A percentile compares a stretch with the other conserved stretches of the same genome.
phyloP scores from a whole-genome alignment of 2,113 vertebrate genomes.

The Hippoglossus stenolepis region DNA sequence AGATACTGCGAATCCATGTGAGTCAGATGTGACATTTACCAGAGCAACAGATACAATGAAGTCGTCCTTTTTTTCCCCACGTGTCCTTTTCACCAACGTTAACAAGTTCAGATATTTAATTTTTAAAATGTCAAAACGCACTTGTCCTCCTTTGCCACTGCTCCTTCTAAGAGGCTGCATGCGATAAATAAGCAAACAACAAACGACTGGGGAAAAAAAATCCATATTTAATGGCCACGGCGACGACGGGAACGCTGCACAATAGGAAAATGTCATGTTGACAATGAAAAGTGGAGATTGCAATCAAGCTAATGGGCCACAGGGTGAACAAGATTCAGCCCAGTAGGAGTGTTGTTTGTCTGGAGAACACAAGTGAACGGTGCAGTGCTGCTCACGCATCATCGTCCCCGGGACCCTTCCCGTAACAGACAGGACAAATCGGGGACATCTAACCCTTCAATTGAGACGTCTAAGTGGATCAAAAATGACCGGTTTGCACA shows the following conservation, averaged over 20 bases:
- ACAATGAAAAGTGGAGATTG: slow-evolving; percentile 56
- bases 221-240: neutral
- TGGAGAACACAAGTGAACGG: slow-evolving; percentile 1
- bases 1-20: neutral
- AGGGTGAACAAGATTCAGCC: slow-evolving; percentile 20
- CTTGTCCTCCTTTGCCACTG: neutral
- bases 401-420: neutral
- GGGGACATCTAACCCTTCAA: neutral
- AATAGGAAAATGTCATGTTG: slow-evolving; percentile 34
- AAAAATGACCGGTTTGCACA: slow-evolving; percentile 2
- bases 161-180: neutral
- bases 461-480: neutral
- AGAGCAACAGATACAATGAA: neutral
- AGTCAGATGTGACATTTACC: neutral
- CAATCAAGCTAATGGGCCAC: slow-evolving; percentile 57
- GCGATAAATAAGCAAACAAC: slow-evolving; percentile 36
- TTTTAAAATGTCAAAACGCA: slow-evolving; percentile 20
- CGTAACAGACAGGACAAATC: no score
- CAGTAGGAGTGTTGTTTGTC: slow-evolving; percentile 5
- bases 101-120: slow-evolving; percentile 11
- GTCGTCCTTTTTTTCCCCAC: neutral
- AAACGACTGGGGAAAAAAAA: neutral
- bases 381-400: slow-evolving; percentile 8
- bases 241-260: slow-evolving; percentile 13
- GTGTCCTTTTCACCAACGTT: slow-evolving; percentile 13